Evolutionary conservation across 1,140 invertebrate genomes (phyloP).

Genomic region (Drosophila sechellia): DNA sequence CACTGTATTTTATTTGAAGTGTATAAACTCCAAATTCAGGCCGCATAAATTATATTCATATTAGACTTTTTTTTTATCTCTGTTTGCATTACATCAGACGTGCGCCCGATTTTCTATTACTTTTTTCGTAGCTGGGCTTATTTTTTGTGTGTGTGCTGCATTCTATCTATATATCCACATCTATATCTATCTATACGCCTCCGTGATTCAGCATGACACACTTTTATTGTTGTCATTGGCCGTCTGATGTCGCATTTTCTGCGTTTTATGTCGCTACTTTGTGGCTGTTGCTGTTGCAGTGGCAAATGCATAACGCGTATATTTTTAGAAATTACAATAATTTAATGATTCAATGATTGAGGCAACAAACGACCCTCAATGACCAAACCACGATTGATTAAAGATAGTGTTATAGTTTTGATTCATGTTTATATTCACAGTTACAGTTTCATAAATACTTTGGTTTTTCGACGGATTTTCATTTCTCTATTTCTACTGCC

Average conservation of each 20-base stretch:
- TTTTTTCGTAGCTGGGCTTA: neutral
- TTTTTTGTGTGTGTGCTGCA: conserved; percentile 4
- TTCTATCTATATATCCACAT: conserved; percentile 9
- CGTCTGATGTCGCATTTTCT: conserved; percentile 32
- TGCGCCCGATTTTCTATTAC: conserved; percentile 21
- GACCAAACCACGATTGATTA: no score
- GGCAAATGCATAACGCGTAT: conserved; percentile 59
- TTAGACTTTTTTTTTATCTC: conserved; percentile 2
- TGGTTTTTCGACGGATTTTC: neutral
- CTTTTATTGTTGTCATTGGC: conserved; percentile 74
- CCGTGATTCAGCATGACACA: conserved; percentile 74
- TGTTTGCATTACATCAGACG: conserved; percentile 28
- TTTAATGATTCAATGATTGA: conserved; percentile 24
- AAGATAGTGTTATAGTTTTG: no score
- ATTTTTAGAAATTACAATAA: conserved; percentile 51
- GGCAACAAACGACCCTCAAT: no score
- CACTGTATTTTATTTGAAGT: conserved; percentile 1
- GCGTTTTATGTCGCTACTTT: conserved; percentile 3
- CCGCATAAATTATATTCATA: conserved; percentile 10
- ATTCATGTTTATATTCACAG: no score
- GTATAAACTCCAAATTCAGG: conserved; percentile 7
- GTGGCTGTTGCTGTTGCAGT: conserved; percentile 3
- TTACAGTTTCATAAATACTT: neutral
- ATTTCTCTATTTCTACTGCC: neutral
- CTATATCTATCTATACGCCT: conserved; percentile 53